Percentiles rank a stretch among this genome's conserved stretches.
Evolutionary conservation across 2,113 vertebrate genomes (phyloP).

Genomic region (Calyptommatus sinebrachiatus): DNA sequence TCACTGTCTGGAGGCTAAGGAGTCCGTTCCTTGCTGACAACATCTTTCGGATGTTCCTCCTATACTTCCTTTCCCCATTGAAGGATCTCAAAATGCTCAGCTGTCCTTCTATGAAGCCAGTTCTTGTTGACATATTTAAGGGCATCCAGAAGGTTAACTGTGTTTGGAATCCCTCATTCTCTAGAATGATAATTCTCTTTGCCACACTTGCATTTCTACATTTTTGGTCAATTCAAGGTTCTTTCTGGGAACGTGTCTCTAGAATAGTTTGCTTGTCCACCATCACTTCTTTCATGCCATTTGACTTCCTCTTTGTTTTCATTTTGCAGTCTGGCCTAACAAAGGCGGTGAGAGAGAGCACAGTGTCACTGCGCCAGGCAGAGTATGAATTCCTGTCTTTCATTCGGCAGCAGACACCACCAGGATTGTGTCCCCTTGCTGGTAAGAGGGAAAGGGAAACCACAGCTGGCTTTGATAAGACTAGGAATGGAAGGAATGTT

Average conservation of each 20-base stretch:
- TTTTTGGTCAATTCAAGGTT: background rate
- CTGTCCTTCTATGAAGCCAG: background rate
- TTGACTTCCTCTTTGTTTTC: constrained; percentile 39
- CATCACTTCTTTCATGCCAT: too few relatives aligned
- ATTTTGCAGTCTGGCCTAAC: constrained; percentile 90
- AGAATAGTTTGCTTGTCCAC: background rate
- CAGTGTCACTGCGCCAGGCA: constrained; percentile 85
- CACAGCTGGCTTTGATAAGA: too few relatives aligned
- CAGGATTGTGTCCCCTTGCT: constrained; percentile 92
- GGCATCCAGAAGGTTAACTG: background rate
- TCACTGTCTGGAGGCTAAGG: background rate
- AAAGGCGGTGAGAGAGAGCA: constrained; percentile 89
- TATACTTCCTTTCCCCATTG: background rate
- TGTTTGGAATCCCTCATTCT: background rate
- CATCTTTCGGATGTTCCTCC: background rate
- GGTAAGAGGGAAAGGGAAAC: constrained; percentile 69
- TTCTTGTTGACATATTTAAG: background rate
- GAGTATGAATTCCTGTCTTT: constrained; percentile 97
- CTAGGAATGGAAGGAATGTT: too few relatives aligned
- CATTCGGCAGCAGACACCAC: constrained; percentile 88
- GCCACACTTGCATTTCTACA: background rate
- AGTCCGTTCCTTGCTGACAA: background rate
- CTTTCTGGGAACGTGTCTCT: background rate
- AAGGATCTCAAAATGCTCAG: background rate
- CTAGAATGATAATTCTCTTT: background rate